A percentile compares a stretch with the other conserved stretches of the same genome.
These are phyloP conservation scores for Nothocercus nigrocapillus DNA, from an alignment of 2,113 vertebrate species.

Conservation along the genomic window DNA sequence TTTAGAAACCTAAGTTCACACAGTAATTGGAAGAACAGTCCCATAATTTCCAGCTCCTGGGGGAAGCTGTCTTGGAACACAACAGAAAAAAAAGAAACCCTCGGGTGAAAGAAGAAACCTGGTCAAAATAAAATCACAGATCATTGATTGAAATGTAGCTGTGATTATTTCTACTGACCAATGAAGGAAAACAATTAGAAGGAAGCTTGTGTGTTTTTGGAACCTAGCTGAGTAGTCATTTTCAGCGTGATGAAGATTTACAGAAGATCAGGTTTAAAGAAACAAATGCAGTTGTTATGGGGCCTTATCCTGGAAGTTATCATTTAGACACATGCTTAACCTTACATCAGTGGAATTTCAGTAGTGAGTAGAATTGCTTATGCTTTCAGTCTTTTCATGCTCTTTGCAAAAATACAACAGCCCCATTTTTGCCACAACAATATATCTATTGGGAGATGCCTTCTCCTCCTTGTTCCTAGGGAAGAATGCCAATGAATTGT, in stretches of 20 bases:
- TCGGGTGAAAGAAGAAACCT: slow-evolving; percentile 26
- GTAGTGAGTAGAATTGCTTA: background rate
- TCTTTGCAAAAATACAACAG: background rate
- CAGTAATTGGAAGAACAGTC: slow-evolving; percentile 52
- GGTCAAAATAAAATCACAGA: slow-evolving; percentile 61
- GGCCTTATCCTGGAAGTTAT: background rate
- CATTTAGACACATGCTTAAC: background rate
- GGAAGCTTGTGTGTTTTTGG: background rate
- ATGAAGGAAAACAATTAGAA: slow-evolving; percentile 25
- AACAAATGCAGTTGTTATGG: background rate
- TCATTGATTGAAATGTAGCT: slow-evolving; percentile 59
- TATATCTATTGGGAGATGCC: background rate
- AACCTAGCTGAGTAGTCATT: background rate
- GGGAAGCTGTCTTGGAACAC: slow-evolving; percentile 17
- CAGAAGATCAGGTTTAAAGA: background rate
- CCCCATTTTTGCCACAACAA: background rate
- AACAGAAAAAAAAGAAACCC: slow-evolving; percentile 21
- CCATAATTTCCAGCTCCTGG: slow-evolving; percentile 43
- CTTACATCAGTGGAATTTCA: background rate
- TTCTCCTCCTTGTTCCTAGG: background rate
- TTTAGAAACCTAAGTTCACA: slow-evolving; percentile 13
- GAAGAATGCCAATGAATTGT: background rate
- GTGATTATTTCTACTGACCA: slow-evolving; percentile 43
- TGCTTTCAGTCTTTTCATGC: background rate
- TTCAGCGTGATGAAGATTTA: background rate